phyloP scores from a whole-genome alignment of 1,140 invertebrate species.

The Atta colombica region DNA sequence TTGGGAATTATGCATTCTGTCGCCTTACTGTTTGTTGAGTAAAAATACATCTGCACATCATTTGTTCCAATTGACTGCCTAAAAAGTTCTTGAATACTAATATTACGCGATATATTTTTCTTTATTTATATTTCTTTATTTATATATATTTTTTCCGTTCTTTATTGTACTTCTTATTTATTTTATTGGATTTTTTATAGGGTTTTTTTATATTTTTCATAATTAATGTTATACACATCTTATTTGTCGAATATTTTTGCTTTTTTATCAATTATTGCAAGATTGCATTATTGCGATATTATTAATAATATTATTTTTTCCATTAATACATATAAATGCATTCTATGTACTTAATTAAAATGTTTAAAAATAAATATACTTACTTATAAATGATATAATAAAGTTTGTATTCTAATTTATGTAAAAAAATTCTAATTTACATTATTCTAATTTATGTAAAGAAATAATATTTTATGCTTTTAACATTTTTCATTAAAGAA shows the following conservation, averaged over 20 bases:
- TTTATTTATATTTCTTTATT: conserved; percentile 16
- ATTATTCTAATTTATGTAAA: not conserved
- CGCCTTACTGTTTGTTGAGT: not conserved
- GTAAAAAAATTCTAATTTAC: not conserved
- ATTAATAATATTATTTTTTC: not conserved
- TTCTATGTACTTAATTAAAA: not conserved
- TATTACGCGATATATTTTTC: not conserved
- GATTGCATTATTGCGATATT: not conserved
- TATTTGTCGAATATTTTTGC: not conserved
- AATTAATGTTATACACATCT: not conserved
- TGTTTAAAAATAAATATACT: not conserved
- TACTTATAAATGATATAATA: not conserved
- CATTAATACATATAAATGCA: not conserved
- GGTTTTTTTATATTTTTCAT: too few relatives aligned
- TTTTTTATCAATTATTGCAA: not conserved
- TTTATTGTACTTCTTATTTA: not conserved
- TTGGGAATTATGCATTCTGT: conserved; percentile 21
- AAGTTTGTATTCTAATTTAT: not conserved
- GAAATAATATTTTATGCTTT: not conserved
- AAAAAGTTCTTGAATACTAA: conserved; percentile 25
- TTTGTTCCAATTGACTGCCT: not conserved
- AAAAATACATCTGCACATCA: not conserved
- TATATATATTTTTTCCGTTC: not conserved
- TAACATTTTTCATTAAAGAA: not conserved
- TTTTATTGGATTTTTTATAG: not conserved